These are phyloP conservation scores for Chalcosyrphus nemorum DNA, from an alignment of 2,888 invertebrate genomes.

Conservation along the genomic window DNA sequence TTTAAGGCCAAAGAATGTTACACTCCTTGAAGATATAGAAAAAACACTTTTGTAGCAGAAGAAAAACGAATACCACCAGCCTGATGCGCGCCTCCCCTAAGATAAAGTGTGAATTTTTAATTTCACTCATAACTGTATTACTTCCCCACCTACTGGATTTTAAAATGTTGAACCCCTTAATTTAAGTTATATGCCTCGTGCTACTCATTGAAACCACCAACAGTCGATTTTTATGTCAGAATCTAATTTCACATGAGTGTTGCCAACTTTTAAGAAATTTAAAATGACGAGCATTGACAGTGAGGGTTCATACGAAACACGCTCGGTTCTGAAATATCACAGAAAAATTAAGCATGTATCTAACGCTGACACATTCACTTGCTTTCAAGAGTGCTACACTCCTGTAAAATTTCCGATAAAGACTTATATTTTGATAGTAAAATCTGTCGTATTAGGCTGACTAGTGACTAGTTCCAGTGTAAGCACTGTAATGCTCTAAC, in stretches of 20 bases:
- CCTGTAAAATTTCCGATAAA: no score
- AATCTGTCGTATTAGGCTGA: no score
- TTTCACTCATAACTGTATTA: slow-evolving; percentile 2
- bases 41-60: background rate
- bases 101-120: slow-evolving; percentile 49
- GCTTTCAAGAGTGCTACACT: no score
- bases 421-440: no score
- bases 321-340: no score
- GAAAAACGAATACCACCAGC: slow-evolving; percentile 5
- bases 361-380: no score
- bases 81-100: background rate
- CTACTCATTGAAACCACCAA: background rate
- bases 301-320: no score
- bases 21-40: slow-evolving; percentile 18
- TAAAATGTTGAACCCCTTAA: background rate
- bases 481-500: no score
- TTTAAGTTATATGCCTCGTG: background rate
- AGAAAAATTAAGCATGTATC: no score
- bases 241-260: background rate
- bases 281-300: no score
- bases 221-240: background rate
- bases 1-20: slow-evolving; percentile 21
- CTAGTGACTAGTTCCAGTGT: no score
- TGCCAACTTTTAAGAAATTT: no score
- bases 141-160: background rate